Conservation (phyloP, 64 coral and sea anemone genomes). For the Montipora sp. region DNA sequence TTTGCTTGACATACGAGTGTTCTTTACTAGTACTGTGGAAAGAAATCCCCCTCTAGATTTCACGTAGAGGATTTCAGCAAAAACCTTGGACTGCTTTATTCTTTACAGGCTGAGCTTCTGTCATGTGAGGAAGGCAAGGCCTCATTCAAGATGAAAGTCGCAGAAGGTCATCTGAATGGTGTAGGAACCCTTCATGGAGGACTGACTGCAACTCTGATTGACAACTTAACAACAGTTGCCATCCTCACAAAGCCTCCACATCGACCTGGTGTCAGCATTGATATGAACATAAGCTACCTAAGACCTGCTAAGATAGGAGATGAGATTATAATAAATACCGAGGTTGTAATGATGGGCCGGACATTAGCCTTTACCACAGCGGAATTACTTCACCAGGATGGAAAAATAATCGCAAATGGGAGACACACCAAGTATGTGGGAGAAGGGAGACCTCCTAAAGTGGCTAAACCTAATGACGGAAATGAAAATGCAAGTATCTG, state of each 20-base stretch:
- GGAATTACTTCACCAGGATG: constrained; percentile 77
- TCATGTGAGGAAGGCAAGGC: constrained; percentile 75
- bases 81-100: background rate
- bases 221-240: constrained; percentile 69
- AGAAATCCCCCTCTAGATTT: background rate
- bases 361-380: constrained; percentile 82
- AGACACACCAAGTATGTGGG: constrained; percentile 90
- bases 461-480: background rate
- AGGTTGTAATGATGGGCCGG: constrained; percentile 79
- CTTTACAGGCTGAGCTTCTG: constrained; percentile 55
- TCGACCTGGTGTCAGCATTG: constrained; percentile 69
- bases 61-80: background rate
- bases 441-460: background rate
- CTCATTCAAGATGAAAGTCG: constrained; percentile 74
- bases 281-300: constrained; percentile 89
- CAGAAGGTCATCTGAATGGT: constrained; percentile 76
- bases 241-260: constrained; percentile 39
- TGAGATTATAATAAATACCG: constrained; percentile 84
- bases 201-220: constrained; percentile 84
- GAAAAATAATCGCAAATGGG: constrained; percentile 77
- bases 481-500: too few species aligned
- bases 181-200: constrained; percentile 84
- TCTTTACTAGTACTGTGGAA: too few species aligned
- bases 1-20: too few species aligned
- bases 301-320: constrained; percentile 79